Evolutionary conservation across 2,113 vertebrate genomes (phyloP), one percentile per base, ranked within the genome.

Genomic region (Nycticorax nycticorax): DNA sequence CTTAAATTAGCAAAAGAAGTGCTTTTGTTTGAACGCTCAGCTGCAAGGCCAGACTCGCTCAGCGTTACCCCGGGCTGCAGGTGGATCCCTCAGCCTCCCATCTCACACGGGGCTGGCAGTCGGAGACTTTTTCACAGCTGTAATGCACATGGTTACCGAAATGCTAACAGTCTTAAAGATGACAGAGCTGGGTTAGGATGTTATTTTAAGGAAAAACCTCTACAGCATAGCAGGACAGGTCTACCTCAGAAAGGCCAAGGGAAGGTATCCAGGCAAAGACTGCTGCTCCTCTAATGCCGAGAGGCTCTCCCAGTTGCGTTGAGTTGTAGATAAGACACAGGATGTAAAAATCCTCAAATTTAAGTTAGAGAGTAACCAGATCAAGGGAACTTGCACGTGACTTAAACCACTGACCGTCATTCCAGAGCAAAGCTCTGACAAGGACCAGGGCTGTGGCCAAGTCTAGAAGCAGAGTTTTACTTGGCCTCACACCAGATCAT

Each of bases 401-500:
- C 43, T 26, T 39, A 2, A 72, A 30, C 30, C 41, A 27, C n/a
- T 12, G 5, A 4, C n/a, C 63, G 33, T 2, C 32, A 28, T 4
- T 23, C 19, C 59, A 73, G 12, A 84, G 52, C 47, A 60, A 27
- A 78, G 17, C 57, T 39, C 18, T 22, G 41, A 14, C 2, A n/a
- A 15, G 21, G 3, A 12, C 12, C 32, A 30, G 53, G 35, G 37
- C 48, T 8, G 6, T 2, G 23, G 18, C 10, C 26, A 62, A 13
- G 8, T 35, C 59, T 1, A n/a, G 74, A 33, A 15, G 22, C 43
- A 73, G 26, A 63, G 4, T 5, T 86, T 35, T 33, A 39, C 13
- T 18, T 8, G 23, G 5, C 13, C 47, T 67, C 37, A 11, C 27
- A 23, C 41, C 39, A 32, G 14, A 24, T 14, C 41, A 1, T 0